phyloP scores from a whole-genome alignment of 2,888 invertebrate genomes.

The Aphidius colemani region DNA sequence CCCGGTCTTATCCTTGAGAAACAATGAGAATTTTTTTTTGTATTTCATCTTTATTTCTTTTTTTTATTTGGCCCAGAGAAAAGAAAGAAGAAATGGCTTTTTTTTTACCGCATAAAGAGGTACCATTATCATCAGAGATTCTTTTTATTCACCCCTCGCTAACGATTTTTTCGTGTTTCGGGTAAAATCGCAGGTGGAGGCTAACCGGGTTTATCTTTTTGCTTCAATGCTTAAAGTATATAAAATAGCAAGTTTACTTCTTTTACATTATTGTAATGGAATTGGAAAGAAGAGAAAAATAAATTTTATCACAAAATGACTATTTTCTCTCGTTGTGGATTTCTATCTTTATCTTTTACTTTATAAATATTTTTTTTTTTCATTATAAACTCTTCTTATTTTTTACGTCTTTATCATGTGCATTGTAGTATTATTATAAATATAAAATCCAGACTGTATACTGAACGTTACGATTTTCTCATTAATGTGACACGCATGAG shows the following conservation, averaged over 20 bases:
- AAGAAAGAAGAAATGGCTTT: constrained; percentile 1
- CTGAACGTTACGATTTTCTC: background rate
- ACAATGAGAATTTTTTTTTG: background rate
- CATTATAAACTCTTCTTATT: too few relatives aligned
- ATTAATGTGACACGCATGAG: background rate
- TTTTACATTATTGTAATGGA: constrained; percentile 5
- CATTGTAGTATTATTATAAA: too few relatives aligned
- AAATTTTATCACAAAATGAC: background rate
- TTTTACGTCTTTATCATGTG: too few relatives aligned
- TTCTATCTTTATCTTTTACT: too few relatives aligned
- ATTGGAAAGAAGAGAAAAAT: background rate
- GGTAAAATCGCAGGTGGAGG: constrained; percentile 8
- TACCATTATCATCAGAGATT: constrained; percentile 18
- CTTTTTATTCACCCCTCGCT: constrained; percentile 13
- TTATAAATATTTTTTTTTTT: too few relatives aligned
- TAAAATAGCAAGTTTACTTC: constrained; percentile 13
- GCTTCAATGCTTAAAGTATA: constrained; percentile 14
- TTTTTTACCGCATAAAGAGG: constrained; percentile 11
- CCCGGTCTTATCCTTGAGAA: constrained; percentile 9
- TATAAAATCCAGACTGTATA: background rate
- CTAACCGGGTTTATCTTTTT: constrained; percentile 19
- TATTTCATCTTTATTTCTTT: too few relatives aligned
- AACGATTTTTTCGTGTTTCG: constrained; percentile 18
- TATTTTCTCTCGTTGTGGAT: background rate
- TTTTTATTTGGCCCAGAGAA: background rate